phyloP scores from a whole-genome alignment of 2,797 vertebrate species.

The Crossoptilon crossoptilon region DNA sequence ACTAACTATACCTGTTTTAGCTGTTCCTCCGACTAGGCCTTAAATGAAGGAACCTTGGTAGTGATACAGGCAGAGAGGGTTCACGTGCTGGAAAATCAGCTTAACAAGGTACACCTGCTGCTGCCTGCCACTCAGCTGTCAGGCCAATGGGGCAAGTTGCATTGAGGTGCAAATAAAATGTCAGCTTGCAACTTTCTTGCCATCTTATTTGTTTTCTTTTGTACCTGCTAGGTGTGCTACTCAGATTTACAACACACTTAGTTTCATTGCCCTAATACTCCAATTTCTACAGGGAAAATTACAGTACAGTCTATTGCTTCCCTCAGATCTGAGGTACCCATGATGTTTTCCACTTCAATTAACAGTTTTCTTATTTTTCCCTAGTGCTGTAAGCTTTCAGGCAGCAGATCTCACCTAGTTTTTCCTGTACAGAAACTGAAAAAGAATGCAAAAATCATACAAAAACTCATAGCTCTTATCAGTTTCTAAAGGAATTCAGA shows the following conservation, averaged over 20 bases:
- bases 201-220: neutral
- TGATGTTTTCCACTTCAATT: neutral
- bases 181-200: neutral
- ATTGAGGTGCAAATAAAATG: neutral
- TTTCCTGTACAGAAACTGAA: neutral
- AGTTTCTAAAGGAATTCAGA: neutral
- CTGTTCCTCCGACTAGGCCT: rapidly evolving
- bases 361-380: neutral
- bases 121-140: neutral
- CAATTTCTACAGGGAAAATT: neutral
- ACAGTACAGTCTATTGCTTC: neutral
- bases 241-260: neutral
- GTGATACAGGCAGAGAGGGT: neutral
- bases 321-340: neutral
- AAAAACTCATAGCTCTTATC: neutral
- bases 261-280: neutral
- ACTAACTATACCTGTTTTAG: rapidly evolving
- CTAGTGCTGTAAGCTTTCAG: neutral
- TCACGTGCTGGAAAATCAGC: neutral
- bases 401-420: neutral
- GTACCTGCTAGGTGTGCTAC: neutral
- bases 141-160: neutral
- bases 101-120: neutral
- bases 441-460: neutral
- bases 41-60: rapidly evolving